Conservation (phyloP, 2,888 invertebrate genomes). For the Odiellus spinosus region DNA sequence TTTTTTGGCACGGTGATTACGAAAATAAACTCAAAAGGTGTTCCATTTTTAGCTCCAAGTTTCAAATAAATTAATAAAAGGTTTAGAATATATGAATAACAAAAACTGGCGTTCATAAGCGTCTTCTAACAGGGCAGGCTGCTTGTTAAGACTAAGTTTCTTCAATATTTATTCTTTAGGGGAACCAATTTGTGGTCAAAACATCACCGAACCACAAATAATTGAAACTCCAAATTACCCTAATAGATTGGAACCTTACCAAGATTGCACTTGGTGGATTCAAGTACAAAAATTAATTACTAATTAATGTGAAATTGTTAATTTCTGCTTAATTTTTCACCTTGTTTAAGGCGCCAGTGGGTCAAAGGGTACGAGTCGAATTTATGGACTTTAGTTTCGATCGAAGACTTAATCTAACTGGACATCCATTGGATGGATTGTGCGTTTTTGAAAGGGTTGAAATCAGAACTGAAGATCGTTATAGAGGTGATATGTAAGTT, state of each 20-base stretch:
- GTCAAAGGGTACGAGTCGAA: slow-evolving; percentile 1
- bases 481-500: slow-evolving; percentile 12
- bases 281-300: slow-evolving; percentile 11
- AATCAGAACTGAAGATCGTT: slow-evolving; percentile 9
- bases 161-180: slow-evolving; percentile 1
- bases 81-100: too few species aligned
- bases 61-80: too few species aligned
- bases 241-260: slow-evolving; percentile 8
- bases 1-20: too few species aligned
- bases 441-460: slow-evolving; percentile 13
- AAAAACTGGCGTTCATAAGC: too few species aligned
- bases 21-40: too few species aligned
- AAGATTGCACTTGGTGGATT: slow-evolving; percentile 17
- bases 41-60: too few species aligned
- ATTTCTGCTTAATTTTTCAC: too few species aligned
- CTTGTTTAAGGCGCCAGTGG: not conserved
- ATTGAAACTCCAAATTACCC: slow-evolving; percentile 17
- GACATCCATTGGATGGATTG: slow-evolving; percentile 7
- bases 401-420: slow-evolving; percentile 6
- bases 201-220: slow-evolving; percentile 12
- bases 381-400: slow-evolving; percentile 13
- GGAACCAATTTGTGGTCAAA: slow-evolving; percentile 17
- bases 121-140: too few species aligned
- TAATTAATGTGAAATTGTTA: too few species aligned
- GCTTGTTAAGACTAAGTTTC: not conserved